phyloP scores from a whole-genome alignment of 1,140 invertebrate genomes.

The Chironomus tepperi region DNA sequence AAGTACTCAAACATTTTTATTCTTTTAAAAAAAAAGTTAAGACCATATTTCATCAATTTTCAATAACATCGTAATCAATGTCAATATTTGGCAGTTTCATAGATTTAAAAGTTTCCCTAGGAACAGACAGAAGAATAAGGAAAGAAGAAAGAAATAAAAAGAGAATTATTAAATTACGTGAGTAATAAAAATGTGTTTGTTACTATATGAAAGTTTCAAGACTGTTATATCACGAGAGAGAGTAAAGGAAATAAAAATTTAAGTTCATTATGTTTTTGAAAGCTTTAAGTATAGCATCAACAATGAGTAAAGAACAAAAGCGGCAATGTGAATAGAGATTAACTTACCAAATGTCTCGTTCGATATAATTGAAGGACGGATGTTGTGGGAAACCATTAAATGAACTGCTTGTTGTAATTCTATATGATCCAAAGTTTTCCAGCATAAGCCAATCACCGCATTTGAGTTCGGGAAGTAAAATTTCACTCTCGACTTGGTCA shows the following conservation, averaged over 20 bases:
- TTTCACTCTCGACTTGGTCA: conserved; percentile 59
- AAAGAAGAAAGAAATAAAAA: too few species aligned
- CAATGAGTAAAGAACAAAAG: too few species aligned
- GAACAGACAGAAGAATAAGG: neutral
- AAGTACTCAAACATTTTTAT: too few species aligned
- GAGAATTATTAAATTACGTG: too few species aligned
- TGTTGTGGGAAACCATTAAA: conserved; percentile 65
- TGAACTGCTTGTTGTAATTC: conserved; percentile 58
- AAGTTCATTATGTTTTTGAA: neutral
- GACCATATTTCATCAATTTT: too few species aligned
- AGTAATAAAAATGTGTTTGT: too few species aligned
- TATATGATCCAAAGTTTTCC: conserved; percentile 75
- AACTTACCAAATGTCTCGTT: conserved; percentile 2
- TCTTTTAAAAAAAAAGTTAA: too few species aligned
- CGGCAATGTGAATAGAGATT: too few species aligned
- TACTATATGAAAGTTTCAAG: too few species aligned
- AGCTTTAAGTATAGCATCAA: too few species aligned
- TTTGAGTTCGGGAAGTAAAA: conserved; percentile 54
- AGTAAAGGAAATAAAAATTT: neutral
- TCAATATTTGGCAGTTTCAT: neutral
- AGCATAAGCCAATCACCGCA: conserved; percentile 70
- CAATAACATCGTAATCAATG: neutral
- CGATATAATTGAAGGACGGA: neutral
- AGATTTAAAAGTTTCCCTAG: neutral
- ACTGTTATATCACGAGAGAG: too few species aligned